phyloP scores from a whole-genome alignment of 2,797 vertebrate genomes.

The Hypotaenidia okinawae region DNA sequence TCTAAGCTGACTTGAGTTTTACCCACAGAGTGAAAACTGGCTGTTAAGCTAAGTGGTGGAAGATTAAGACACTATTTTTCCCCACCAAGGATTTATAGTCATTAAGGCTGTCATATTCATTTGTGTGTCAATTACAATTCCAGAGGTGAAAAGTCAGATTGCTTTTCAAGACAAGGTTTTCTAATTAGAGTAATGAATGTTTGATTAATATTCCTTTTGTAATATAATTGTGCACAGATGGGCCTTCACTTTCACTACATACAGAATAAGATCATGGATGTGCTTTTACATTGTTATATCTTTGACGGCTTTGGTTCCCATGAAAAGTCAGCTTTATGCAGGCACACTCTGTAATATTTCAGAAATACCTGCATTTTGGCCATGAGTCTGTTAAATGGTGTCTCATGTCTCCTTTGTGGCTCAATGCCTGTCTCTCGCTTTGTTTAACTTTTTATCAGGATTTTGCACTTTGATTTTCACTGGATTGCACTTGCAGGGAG shows the following conservation, averaged over 20 bases:
- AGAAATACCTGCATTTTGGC: background rate
- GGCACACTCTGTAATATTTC: background rate
- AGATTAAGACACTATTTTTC: background rate
- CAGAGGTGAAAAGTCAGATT: slow-evolving; percentile 49
- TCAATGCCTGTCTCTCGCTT: slow-evolving; percentile 23
- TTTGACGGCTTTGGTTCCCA: slow-evolving; percentile 12
- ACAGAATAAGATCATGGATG: background rate
- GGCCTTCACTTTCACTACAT: slow-evolving; percentile 7
- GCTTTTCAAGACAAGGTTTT: slow-evolving; percentile 23
- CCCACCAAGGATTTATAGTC: background rate
- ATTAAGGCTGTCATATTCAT: background rate
- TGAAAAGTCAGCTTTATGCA: slow-evolving; percentile 2
- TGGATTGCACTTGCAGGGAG: background rate
- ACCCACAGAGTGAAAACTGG: background rate
- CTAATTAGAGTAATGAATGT: slow-evolving; percentile 32
- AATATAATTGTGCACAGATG: slow-evolving; percentile 18
- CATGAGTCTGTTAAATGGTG: background rate
- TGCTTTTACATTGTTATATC: background rate
- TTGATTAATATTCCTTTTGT: slow-evolving; percentile 43
- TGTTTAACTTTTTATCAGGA: slow-evolving; percentile 5
- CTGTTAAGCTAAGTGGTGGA: background rate
- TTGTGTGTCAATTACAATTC: slow-evolving; percentile 25
- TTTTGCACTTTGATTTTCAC: background rate
- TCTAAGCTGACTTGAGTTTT: background rate
- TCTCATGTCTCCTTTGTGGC: background rate